phyloP scores from a whole-genome alignment of 2,797 vertebrate species.

The Podarcis siculus region DNA sequence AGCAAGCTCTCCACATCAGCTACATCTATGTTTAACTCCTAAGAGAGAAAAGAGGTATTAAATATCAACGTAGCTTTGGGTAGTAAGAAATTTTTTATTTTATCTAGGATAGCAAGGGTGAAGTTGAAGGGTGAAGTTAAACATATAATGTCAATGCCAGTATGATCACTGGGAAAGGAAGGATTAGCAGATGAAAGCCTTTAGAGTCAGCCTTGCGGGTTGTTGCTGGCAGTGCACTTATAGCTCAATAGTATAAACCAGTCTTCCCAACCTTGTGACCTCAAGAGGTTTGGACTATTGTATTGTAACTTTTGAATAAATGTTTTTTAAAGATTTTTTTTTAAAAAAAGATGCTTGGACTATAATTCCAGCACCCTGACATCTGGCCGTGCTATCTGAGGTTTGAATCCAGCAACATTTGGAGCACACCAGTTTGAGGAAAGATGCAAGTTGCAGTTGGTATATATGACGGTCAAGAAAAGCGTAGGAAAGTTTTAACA shows the following conservation, averaged over 20 bases:
- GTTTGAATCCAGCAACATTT: no score
- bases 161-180: slow-evolving; percentile 5
- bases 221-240: background rate
- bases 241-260: background rate
- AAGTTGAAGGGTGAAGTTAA: background rate
- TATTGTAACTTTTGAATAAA: no score
- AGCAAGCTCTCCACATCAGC: slow-evolving; percentile 99
- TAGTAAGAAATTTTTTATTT: slow-evolving; percentile 20
- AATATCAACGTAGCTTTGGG: background rate
- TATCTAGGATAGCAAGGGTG: slow-evolving; percentile 7
- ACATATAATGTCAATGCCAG: background rate
- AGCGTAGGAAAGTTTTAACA: background rate
- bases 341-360: no score
- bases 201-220: background rate
- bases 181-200: background rate
- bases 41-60: slow-evolving; percentile 58
- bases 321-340: no score
- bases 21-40: slow-evolving; percentile 99
- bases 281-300: no score
- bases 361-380: no score
- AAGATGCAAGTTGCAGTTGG: background rate
- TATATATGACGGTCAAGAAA: background rate
- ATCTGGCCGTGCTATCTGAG: no score
- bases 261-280: background rate
- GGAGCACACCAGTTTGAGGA: no score